These are phyloP conservation scores for Vandiemenella viatica DNA, from an alignment of 2,888 invertebrate genomes.

Conservation along the genomic window DNA sequence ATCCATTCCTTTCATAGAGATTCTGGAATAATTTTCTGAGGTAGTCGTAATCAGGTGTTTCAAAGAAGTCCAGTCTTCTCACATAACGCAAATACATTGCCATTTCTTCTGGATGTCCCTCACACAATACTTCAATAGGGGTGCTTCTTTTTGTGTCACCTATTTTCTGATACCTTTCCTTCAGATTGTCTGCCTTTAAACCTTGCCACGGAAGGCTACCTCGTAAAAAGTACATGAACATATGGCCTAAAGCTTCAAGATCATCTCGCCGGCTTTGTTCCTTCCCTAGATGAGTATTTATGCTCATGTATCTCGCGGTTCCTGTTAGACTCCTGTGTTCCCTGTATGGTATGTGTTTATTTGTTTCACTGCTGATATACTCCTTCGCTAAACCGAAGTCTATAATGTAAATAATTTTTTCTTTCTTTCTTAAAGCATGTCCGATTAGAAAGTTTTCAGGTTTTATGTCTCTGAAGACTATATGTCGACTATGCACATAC, in stretches of 20 bases:
- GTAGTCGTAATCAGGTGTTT: slow-evolving; percentile 99
- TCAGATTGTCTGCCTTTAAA: slow-evolving; percentile 96
- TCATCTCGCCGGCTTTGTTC: slow-evolving; percentile 99
- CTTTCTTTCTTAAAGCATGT: slow-evolving; percentile 89
- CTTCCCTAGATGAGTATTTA: slow-evolving; percentile 99
- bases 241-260: slow-evolving; percentile 97
- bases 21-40: slow-evolving; percentile 88
- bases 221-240: slow-evolving; percentile 99
- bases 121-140: slow-evolving; percentile 78
- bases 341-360: slow-evolving; percentile 99
- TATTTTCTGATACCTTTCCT: slow-evolving; percentile 99
- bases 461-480: slow-evolving; percentile 98
- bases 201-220: slow-evolving; percentile 99
- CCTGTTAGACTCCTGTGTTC: slow-evolving; percentile 99
- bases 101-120: slow-evolving; percentile 77
- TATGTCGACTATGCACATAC: slow-evolving; percentile 96
- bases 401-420: slow-evolving; percentile 98
- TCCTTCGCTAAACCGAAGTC: slow-evolving; percentile 99
- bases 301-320: slow-evolving; percentile 99
- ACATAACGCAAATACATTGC: slow-evolving; percentile 97
- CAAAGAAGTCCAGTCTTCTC: slow-evolving; percentile 93
- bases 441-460: slow-evolving; percentile 99
- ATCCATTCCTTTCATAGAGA: slow-evolving; percentile 75
- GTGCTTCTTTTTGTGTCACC: slow-evolving; percentile 99
- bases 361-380: slow-evolving; percentile 99